Conservation (phyloP, 2,113 vertebrate species). For the Cynoglossus semilaevis region DNA sequence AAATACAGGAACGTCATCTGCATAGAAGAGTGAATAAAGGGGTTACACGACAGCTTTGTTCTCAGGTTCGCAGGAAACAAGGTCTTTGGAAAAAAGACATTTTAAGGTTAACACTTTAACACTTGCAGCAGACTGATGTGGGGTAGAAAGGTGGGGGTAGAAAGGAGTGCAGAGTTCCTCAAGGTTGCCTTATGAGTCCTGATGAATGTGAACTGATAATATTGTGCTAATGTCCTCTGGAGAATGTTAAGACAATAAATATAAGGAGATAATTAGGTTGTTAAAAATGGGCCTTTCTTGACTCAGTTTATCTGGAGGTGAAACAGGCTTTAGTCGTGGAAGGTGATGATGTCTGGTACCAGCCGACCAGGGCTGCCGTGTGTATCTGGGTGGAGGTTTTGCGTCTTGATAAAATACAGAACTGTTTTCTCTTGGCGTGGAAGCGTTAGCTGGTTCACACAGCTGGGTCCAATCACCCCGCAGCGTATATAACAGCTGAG, state of each 20-base stretch:
- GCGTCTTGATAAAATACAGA: constrained; percentile 53
- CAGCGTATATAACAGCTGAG: constrained; percentile 42
- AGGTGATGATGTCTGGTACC: constrained; percentile 37
- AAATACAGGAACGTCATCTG: constrained; percentile 39
- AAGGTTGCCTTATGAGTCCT: constrained; percentile 33
- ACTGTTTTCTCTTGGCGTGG: constrained; percentile 35
- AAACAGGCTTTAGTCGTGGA: constrained; percentile 31
- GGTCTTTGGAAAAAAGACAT: constrained; percentile 42
- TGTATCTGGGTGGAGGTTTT: constrained; percentile 25
- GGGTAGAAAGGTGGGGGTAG: constrained; percentile 29
- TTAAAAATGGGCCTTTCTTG: constrained; percentile 28
- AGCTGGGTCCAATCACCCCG: constrained; percentile 62
- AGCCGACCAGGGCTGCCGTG: not conserved
- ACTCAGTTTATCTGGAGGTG: constrained; percentile 33
- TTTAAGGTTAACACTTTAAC: constrained; percentile 39
- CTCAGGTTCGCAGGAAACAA: constrained; percentile 45
- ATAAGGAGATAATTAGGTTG: constrained; percentile 45
- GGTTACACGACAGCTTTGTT: constrained; percentile 41
- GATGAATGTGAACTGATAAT: constrained; percentile 61
- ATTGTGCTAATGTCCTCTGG: constrained; percentile 55
- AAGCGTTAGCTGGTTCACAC: constrained; percentile 53
- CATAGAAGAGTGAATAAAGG: constrained; percentile 43
- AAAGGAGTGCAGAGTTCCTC: constrained; percentile 36
- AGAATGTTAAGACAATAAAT: constrained; percentile 60
- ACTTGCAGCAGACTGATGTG: constrained; percentile 11